A percentile compares a stretch with the other conserved stretches of the same genome.
Evolutionary conservation across 2,888 invertebrate genomes (phyloP).

Genomic region (Aromia moschata): DNA sequence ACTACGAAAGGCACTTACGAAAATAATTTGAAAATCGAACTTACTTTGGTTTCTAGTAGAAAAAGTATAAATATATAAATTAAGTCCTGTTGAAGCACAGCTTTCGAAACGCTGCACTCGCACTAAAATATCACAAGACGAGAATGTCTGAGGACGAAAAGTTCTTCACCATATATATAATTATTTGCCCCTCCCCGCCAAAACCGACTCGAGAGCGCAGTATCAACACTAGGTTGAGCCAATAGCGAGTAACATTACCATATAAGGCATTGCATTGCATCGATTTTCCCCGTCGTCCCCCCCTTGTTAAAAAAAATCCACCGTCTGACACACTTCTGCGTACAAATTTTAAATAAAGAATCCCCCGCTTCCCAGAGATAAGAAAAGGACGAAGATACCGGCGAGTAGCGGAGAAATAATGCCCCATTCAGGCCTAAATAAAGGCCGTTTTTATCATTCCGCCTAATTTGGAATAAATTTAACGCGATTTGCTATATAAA

Average conservation of each 20-base stretch:
- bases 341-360: slow-evolving; percentile 42
- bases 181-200: slow-evolving; percentile 65
- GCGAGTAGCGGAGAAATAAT: not conserved
- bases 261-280: slow-evolving; percentile 79
- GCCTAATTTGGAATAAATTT: slow-evolving; percentile 19
- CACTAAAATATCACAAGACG: slow-evolving; percentile 57
- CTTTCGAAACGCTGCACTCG: slow-evolving; percentile 46
- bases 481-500: slow-evolving; percentile 2
- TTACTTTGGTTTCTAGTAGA: slow-evolving; percentile 52
- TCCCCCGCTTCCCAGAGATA: slow-evolving; percentile 35
- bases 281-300: slow-evolving; percentile 61
- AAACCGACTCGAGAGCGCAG: slow-evolving; percentile 58
- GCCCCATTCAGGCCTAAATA: not conserved
- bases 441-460: slow-evolving; percentile 10
- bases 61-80: slow-evolving; percentile 51
- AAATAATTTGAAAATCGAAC: slow-evolving; percentile 30
- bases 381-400: slow-evolving; percentile 32
- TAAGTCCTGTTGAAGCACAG: slow-evolving; percentile 51
- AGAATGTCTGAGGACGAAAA: slow-evolving; percentile 56
- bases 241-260: slow-evolving; percentile 79
- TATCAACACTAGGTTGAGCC: slow-evolving; percentile 59
- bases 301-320: slow-evolving; percentile 41
- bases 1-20: slow-evolving; percentile 21
- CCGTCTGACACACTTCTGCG: slow-evolving; percentile 50
- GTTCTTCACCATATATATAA: slow-evolving; percentile 65